phyloP scores from a whole-genome alignment of 1,140 invertebrate genomes.

The Sitobion miscanthi region DNA sequence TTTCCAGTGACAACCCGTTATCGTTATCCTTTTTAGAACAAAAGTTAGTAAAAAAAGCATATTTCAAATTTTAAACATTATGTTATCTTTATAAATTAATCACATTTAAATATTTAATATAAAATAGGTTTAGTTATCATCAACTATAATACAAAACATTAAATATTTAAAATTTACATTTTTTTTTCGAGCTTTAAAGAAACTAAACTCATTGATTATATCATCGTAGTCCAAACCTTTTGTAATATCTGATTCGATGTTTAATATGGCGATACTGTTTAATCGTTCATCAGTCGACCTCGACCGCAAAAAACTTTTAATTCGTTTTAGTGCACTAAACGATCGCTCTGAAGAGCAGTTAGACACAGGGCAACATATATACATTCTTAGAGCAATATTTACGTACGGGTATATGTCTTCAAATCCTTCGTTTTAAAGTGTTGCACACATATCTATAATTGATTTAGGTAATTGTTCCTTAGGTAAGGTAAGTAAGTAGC shows the following conservation, averaged over 20 bases:
- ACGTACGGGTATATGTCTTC: not conserved
- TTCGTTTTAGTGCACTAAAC: not conserved
- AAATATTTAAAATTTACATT: not conserved
- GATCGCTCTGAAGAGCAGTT: conserved; percentile 1
- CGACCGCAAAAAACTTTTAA: not conserved
- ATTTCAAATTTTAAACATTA: not conserved
- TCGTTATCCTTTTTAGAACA: too few species aligned
- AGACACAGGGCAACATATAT: not conserved
- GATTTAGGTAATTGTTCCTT: too few species aligned
- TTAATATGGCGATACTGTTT: not conserved
- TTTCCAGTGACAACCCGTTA: too few species aligned
- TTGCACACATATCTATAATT: too few species aligned
- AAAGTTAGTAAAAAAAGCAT: not conserved
- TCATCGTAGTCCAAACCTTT: not conserved
- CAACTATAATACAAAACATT: not conserved
- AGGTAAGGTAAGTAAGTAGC: too few species aligned
- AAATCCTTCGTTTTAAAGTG: not conserved
- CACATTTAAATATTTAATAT: not conserved
- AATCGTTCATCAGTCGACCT: not conserved
- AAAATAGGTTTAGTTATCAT: not conserved
- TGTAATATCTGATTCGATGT: not conserved
- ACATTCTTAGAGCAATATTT: not conserved
- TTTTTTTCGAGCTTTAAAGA: not conserved
- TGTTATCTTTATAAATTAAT: not conserved
- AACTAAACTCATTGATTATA: not conserved